Evolutionary conservation across 1,140 invertebrate species (phyloP).

Genomic region (Polypedilum pembai): DNA sequence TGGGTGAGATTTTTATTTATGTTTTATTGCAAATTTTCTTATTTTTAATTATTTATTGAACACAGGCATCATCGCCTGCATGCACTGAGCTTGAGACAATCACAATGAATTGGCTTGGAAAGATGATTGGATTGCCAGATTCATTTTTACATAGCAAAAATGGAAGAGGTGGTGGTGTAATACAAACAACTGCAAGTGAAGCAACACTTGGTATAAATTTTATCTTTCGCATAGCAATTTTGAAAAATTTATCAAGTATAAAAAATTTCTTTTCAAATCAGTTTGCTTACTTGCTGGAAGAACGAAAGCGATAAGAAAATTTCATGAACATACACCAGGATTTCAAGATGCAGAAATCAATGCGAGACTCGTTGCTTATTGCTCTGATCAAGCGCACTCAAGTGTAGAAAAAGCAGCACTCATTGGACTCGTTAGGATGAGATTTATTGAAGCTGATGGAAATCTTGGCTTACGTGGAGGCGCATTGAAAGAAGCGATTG

Average conservation of each 20-base stretch:
- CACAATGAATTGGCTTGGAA: constrained; percentile 96
- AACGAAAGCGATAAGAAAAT: constrained; percentile 68
- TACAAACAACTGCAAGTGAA: constrained; percentile 87
- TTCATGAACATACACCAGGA: constrained; percentile 56
- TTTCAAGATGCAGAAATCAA: constrained; percentile 83
- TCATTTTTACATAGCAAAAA: constrained; percentile 72
- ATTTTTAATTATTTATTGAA: constrained; percentile 4
- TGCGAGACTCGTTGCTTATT: constrained; percentile 86
- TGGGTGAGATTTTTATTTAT: constrained; percentile 60
- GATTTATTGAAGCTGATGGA: constrained; percentile 81
- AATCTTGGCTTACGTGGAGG: constrained; percentile 77
- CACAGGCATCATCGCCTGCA: constrained; percentile 83
- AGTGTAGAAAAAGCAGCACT: constrained; percentile 93
- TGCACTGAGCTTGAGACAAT: constrained; percentile 95
- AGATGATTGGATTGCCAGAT: constrained; percentile 86
- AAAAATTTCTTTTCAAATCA: background rate
- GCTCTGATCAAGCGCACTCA: constrained; percentile 92
- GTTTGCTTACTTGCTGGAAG: constrained; percentile 83
- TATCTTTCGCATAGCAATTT: too few relatives aligned
- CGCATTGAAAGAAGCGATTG: constrained; percentile 68
- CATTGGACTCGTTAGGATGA: constrained; percentile 83
- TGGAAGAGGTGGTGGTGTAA: constrained; percentile 81
- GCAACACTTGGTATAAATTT: constrained; percentile 58
- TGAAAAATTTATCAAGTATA: too few relatives aligned
- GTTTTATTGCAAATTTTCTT: background rate